Evolutionary conservation across 2,888 invertebrate genomes (phyloP), one percentile per base, ranked within the genome.

Genomic region (Acanthoscelides obtectus): DNA sequence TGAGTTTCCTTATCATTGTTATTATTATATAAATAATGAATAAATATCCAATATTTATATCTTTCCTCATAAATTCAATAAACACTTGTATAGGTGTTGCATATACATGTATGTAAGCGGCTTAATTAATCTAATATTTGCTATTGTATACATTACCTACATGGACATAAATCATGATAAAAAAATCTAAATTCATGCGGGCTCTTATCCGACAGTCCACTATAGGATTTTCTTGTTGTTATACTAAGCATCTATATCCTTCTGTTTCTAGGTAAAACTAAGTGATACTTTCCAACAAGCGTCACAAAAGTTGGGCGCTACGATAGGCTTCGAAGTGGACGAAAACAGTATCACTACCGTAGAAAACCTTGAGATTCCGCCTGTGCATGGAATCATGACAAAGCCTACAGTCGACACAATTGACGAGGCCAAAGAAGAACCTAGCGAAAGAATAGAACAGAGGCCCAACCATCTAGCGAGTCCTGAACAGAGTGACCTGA

Each of bases 271-370:
- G 45, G 45, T 64, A n/a, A 77, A 77, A 66, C 80, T 91, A 66
- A 93, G 93, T 67, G 91, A 94, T 83, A 94, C 94, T 0, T 96
- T 96, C 82, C 91, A 91, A 78, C 91, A 93, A 76, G 95, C 95
- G 0, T 94, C 94, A 80, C 92, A 92, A 22, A 96, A 95, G 83
- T 89, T 96, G 68, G 93, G 95, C 1, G 93, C 94, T 22, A 94
- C 94, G 1, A 94, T 96, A 75, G 95, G 95, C 2, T 86, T 94
- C 67, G 90, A 90, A 73, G 89, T 91, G 3, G 93, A 93, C 2
- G 66, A 3, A 5, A 64, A 22, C 8, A 71, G 69, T 22, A 17
- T 69, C 22, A 19, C 69, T 17, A 65, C 68, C 17, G 67, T 63
- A 0, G 71, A 71, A 17, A 67, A 71, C 20, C 64, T 71, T 17